Percentiles rank a stretch among this genome's conserved stretches.
phyloP scores from a whole-genome alignment of 2,113 vertebrate species.

The Pseudopipra pipra region DNA sequence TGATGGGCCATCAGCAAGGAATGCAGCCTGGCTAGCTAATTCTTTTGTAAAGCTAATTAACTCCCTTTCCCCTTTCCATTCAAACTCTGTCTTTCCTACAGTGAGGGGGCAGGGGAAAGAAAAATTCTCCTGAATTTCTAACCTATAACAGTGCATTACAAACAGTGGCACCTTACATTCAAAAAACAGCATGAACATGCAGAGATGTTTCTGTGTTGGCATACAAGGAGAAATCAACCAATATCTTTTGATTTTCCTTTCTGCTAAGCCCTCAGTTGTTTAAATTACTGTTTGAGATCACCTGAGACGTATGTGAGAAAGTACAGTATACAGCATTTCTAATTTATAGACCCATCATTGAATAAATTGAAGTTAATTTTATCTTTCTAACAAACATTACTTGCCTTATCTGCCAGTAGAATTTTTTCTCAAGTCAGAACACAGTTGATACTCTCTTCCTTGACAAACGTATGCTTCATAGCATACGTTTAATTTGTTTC shows the following conservation, averaged over 20 bases:
- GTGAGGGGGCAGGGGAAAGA: too few species aligned
- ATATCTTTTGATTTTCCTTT: conserved; percentile 63
- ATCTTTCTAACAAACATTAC: neutral
- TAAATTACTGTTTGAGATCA: conserved; percentile 35
- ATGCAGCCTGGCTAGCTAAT: too few species aligned
- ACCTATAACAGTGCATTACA: neutral
- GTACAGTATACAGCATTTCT: neutral
- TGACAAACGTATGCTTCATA: neutral
- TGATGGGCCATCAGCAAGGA: too few species aligned
- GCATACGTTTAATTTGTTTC: neutral
- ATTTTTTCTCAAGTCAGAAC: neutral
- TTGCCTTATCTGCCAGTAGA: neutral
- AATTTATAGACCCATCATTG: neutral
- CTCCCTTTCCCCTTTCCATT: too few species aligned
- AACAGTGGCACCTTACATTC: neutral
- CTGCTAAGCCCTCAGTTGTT: conserved; percentile 38
- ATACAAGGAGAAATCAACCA: conserved; percentile 46
- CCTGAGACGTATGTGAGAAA: conserved; percentile 12
- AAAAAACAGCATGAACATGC: neutral
- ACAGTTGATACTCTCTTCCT: rapidly evolving
- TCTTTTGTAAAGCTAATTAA: too few species aligned
- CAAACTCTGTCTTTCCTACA: too few species aligned
- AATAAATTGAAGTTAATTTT: neutral
- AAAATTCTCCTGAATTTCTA: too few species aligned
- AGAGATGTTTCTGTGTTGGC: neutral